Base-by-base conservation (phyloP, 2,888 invertebrate species). In the Zaprionus bogoriensis region DNA sequence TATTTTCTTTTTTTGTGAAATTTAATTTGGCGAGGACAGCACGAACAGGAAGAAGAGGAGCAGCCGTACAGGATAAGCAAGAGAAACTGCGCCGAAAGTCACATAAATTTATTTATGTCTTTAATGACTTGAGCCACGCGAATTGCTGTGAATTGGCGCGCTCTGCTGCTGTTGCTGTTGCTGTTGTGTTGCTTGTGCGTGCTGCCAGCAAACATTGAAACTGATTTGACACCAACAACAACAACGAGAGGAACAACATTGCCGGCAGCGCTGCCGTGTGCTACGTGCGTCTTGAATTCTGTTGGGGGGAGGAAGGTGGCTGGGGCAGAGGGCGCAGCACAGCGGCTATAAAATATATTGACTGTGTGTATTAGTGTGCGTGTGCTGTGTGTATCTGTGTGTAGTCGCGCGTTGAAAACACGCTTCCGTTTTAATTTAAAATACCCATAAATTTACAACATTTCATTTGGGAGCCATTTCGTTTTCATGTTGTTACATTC, bases 381-480 rank as follows among this genome's bases (percentile, higher is more conserved):
- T 44, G 14, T n/a, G 32, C 32, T 58, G 30, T 36, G 32, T 51
- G 25, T 50, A 27, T 42, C 47, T 64, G 55, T 77, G 71, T 74
- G 71, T 60, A 82, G 72, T 70, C 76, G 71, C 63, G 74, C 73
- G 87, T 66, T 87, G 77, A 87, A 88, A 89, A 87, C 88, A 87
- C 87, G 87, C 87, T 89, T 89, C 88, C 90, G 88, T 89, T 89
- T 90, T 89, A 89, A 89, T 89, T 90, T 89, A 89, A 89, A 89
- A 89, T 89, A 89, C 87, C 88, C 90, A 89, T 89, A 89, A 90
- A 89, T 89, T 90, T 89, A 87, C 77, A 79, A 84, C 87, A 89
- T 87, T 82, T 90, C 89, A 89, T 89, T 88, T 80, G 89, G 89
- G 89, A 88, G 88, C 86, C 88, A 89, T 88, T 88, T 74, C 79